A percentile compares a stretch with the other conserved stretches of the same genome.
Evolutionary conservation across 2,888 invertebrate genomes (phyloP).

Genomic region (Drosophila multiciliata): DNA sequence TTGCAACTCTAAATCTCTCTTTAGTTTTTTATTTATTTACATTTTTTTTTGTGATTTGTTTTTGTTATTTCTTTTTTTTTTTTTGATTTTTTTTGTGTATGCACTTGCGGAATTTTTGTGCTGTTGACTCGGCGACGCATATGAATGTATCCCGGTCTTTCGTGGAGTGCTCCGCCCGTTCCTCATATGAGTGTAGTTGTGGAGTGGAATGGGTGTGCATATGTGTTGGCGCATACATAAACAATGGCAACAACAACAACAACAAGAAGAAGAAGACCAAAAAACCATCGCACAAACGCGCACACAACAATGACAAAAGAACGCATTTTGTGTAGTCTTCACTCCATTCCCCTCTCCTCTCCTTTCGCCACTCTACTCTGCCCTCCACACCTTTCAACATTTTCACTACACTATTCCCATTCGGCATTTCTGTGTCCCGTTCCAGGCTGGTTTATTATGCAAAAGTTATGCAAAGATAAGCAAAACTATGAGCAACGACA

Average conservation of each 20-base stretch:
- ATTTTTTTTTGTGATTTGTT: conserved; percentile 9
- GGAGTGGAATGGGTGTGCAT: conserved; percentile 60
- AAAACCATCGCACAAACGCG: conserved; percentile 39
- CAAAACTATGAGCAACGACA: conserved; percentile 77
- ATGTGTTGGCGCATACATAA: conserved; percentile 80
- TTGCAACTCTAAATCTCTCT: conserved; percentile 35
- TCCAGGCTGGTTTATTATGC: conserved; percentile 79
- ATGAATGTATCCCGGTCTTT: conserved; percentile 67
- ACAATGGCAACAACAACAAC: conserved; percentile 65
- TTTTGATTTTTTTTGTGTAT: conserved; percentile 72
- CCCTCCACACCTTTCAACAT: not conserved
- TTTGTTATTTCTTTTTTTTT: conserved; percentile 11
- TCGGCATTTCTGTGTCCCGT: conserved; percentile 29
- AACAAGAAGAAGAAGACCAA: conserved; percentile 24
- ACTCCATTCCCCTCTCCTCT: not conserved
- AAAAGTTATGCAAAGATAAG: conserved; percentile 83
- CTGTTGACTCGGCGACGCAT: conserved; percentile 78
- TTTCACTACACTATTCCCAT: conserved; percentile 1
- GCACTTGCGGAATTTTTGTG: conserved; percentile 79
- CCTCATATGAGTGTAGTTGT: conserved; percentile 1
- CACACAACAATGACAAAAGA: conserved; percentile 77
- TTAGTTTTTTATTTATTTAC: conserved; percentile 9
- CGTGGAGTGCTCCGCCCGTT: conserved; percentile 28
- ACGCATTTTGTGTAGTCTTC: conserved; percentile 63
- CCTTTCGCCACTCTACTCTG: not conserved